Evolutionary conservation across 2,888 invertebrate species (phyloP), one percentile per base, ranked within the genome.

Genomic region (Achlya flavicornis): DNA sequence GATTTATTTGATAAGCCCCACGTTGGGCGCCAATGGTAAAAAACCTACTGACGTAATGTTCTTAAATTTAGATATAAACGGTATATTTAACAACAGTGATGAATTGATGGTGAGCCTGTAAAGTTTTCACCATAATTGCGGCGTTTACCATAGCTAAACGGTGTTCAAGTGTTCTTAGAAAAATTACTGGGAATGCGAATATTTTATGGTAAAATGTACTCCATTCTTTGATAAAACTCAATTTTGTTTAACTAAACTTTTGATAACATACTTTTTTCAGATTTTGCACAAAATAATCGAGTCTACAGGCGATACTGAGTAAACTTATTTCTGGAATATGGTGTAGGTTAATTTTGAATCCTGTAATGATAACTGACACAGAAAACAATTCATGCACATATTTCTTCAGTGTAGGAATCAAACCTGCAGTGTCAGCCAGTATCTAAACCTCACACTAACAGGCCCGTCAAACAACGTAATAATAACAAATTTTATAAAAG

Each of bases 91-190:
- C 63, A 74, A 58, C 59, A 63, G 63, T 74, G 69, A 73, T 67
- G 69, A 65, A 73, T 71, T 67, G 70, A 70, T 69, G 63, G 74
- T 64, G 64, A 68, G 72, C 68, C 74, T 70, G 66, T 74, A 72
- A 64, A 64, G 61, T 73, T 72, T 61, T 57, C 64, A 60, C 66
- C 57, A 61, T 74, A 73, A 73, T 73, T 66, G 70, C 70, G 53
- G 66, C 70, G 66, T 69, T 73, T 73, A 71, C 69, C 74, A 71
- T 67, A 67, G 65, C 63, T 19, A 57, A 67, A 64, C 66, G 66
- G 63, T 73, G 69, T 70, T 64, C 65, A 58, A 38, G 35, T 59
- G 16, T 41, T 59, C 16, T 41, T n/a, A 59, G 19, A 38, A 10
- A 16, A 59, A n/a, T 6, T 59, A 38, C 11, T 38, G 4, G 6